Evolutionary conservation across 2,113 vertebrate species (phyloP).

Genomic region (Pomatorhinus ruficollis): DNA sequence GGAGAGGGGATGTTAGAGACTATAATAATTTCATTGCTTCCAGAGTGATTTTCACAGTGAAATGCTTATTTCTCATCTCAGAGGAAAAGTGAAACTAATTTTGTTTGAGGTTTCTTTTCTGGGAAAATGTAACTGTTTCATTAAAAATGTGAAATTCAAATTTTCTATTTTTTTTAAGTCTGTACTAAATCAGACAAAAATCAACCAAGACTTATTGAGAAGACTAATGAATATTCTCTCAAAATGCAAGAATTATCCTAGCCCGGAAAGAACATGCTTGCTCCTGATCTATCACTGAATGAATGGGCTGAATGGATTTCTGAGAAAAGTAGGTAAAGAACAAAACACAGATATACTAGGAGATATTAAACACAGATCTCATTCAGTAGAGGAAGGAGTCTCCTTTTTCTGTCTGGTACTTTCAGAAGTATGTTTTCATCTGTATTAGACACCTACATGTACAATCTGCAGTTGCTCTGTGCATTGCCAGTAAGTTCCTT

Average conservation of each 20-base stretch:
- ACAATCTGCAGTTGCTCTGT: not conserved
- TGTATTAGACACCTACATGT: not conserved
- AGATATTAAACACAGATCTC: not conserved
- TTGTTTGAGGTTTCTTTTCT: not conserved
- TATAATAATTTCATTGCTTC: not conserved
- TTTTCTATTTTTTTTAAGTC: not conserved
- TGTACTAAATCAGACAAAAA: not conserved
- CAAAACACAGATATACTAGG: not conserved
- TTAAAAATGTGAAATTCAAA: not conserved
- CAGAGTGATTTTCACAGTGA: not conserved
- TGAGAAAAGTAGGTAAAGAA: not conserved
- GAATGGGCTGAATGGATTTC: not conserved
- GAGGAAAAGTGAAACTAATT: not conserved
- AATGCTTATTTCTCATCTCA: not conserved
- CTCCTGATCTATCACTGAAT: not conserved
- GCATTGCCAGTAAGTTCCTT: not conserved
- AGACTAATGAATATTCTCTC: not conserved
- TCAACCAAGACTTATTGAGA: not conserved
- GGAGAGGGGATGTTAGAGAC: not conserved
- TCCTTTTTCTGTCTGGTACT: not conserved
- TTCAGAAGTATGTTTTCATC: not conserved
- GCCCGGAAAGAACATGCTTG: not conserved
- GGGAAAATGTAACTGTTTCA: not conserved
- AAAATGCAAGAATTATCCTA: not conserved
- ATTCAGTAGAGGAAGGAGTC: not conserved